Evolutionary conservation across 92 coral and sea anemone genomes (phyloP).

Genomic region (Actinernus sp.): DNA sequence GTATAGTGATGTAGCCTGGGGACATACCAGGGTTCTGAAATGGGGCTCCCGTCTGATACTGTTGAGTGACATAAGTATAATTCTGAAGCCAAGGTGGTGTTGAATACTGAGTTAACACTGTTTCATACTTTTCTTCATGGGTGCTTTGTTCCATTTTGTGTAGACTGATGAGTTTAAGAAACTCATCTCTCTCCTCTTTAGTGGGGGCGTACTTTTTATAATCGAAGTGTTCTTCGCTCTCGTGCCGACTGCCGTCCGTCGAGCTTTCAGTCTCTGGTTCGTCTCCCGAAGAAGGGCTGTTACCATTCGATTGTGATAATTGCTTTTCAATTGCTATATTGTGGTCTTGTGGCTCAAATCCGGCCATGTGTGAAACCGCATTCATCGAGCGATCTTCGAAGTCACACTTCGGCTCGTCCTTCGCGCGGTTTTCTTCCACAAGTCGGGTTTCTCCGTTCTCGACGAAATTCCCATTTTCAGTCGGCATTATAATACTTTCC

Average conservation of each 20-base stretch:
- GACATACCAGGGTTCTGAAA: conserved; percentile 45
- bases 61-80: conserved; percentile 60
- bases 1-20: conserved; percentile 62
- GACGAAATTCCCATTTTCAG: conserved; percentile 33
- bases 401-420: conserved; percentile 37
- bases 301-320: conserved; percentile 80
- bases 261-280: conserved; percentile 21
- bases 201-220: conserved; percentile 85
- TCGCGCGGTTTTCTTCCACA: conserved; percentile 38
- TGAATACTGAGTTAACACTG: conserved; percentile 29
- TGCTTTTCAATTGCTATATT: conserved; percentile 86
- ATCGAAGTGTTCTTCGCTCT: conserved; percentile 73
- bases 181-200: conserved; percentile 75
- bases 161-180: conserved; percentile 81
- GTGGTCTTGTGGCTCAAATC: conserved; percentile 74
- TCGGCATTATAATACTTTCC: conserved; percentile 40
- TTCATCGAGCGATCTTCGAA: conserved; percentile 39
- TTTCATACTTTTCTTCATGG: conserved; percentile 55
- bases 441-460: conserved; percentile 36
- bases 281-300: conserved; percentile 67
- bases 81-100: conserved; percentile 69
- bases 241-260: conserved; percentile 27
- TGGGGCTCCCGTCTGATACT: conserved; percentile 48
- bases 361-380: conserved; percentile 64
- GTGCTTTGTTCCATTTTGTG: conserved; percentile 53